Evolutionary conservation across 2,888 invertebrate species (phyloP).

Genomic region (Hirtodrosophila histrioides): DNA sequence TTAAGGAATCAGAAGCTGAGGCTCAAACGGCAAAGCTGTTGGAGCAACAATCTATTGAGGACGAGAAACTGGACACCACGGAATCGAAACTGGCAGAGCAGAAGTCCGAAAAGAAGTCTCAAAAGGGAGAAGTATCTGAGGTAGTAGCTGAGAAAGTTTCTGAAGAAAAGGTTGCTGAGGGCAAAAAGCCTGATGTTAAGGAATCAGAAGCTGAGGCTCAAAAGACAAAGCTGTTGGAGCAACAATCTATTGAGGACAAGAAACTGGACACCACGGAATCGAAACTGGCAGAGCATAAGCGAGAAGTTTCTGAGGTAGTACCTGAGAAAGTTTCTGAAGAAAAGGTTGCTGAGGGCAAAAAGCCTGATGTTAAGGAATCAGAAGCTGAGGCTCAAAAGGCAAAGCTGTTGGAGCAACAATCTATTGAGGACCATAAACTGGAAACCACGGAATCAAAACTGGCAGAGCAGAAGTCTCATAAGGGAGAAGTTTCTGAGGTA

Average conservation of each 20-base stretch:
- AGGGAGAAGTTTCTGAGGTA: conserved; percentile 12
- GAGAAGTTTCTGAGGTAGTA: conserved; percentile 13
- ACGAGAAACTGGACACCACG: conserved; percentile 25
- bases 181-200: conserved; percentile 4
- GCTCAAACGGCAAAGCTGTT: not conserved
- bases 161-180: not conserved
- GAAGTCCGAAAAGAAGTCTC: not conserved
- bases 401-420: not conserved
- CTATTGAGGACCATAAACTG: not conserved
- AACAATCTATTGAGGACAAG: not conserved
- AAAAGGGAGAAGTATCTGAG: conserved; percentile 4
- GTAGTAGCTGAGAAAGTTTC: conserved; percentile 6
- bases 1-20: conserved; percentile 8
- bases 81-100: conserved; percentile 2
- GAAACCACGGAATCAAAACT: not conserved
- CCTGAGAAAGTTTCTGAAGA: conserved; percentile 10
- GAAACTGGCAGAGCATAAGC: conserved; percentile 1
- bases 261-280: not conserved
- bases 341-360: not conserved
- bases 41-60: conserved; percentile 21
- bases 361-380: not conserved
- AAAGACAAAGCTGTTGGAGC: not conserved
- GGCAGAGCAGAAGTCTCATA: not conserved
- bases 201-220: not conserved
- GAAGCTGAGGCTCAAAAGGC: not conserved